Conservation (phyloP, 2,888 invertebrate genomes). For the Blastobasis lacticolella region DNA sequence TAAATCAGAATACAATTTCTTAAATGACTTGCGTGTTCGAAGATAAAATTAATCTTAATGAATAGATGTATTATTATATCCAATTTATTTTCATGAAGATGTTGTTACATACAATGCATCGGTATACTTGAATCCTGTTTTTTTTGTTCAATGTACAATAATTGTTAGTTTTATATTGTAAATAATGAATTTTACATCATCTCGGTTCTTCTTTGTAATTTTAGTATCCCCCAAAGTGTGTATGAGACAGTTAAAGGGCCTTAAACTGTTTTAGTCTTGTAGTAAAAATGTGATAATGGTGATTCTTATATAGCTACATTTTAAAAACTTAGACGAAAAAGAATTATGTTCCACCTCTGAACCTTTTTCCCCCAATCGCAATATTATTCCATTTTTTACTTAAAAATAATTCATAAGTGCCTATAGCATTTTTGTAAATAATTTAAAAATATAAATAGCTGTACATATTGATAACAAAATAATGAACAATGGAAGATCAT, state of each 20-base stretch:
- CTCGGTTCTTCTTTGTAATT: neutral
- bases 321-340: too few relatives aligned
- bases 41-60: too few relatives aligned
- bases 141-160: too few relatives aligned
- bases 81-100: too few relatives aligned
- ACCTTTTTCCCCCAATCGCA: constrained; percentile 17
- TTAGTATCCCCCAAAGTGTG: neutral
- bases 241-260: neutral
- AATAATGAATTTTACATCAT: too few relatives aligned
- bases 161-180: too few relatives aligned
- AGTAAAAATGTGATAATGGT: constrained; percentile 11
- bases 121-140: too few relatives aligned
- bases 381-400: constrained; percentile 13
- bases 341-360: too few relatives aligned
- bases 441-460: constrained; percentile 16
- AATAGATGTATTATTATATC: too few relatives aligned
- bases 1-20: too few relatives aligned
- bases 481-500: constrained; percentile 6
- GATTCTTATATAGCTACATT: constrained; percentile 6
- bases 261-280: constrained; percentile 1
- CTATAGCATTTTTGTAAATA: constrained; percentile 22
- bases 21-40: too few relatives aligned
- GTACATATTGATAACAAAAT: constrained; percentile 14
- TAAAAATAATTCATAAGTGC: constrained; percentile 39
- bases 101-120: too few relatives aligned